Base-by-base conservation (phyloP, 1,140 invertebrate species). In the Octopus sinensis region DNA sequence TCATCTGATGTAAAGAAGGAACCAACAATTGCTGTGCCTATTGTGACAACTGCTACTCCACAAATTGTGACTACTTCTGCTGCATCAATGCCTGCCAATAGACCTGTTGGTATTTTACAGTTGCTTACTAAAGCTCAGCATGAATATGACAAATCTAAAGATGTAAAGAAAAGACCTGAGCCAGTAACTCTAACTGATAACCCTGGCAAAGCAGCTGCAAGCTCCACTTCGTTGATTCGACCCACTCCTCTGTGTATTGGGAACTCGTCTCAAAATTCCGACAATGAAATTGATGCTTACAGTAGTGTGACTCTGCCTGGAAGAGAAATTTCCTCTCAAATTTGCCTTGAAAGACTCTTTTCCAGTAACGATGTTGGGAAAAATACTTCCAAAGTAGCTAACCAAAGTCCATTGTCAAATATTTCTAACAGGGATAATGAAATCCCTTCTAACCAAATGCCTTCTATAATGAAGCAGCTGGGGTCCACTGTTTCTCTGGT, bases 81-180 rank as follows among this genome's bases (percentile, higher is more conserved):
- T 84, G 93, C 91, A 82, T 91, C 87, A 88, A 84, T 87, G 82
- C 88, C 84, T 84, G 87, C 84, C 82, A 68, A 89, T 90, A 80
- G 90, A 88, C 92, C 91, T 82, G 93, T 95, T 5, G 95, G 96
- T 89, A 96, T 96, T 90, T 94, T 96, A 87, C 94, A 94, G 87
- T 95, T 97, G 94, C 91, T 97, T n/a, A 95, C 94, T 82, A 96
- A 95, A 91, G 96, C 96, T 5, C 95, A 96, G 88, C 94, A 96
- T 88, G 95, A 90, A 83, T 90, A 90, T 86, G 88, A 86, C 77
- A 86, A 87, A 84, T 88, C 76, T n/a, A 79, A 62, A 54, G 78
- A 56, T 6, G 5, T 43, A 17, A 10, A 53, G 23, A 85, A 82
- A 62, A 82, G 82, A 76, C 81, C 80, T 9, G 85, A 86, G 54